Conservation (phyloP, 2,888 invertebrate species). For the Orthosia gracilis region DNA sequence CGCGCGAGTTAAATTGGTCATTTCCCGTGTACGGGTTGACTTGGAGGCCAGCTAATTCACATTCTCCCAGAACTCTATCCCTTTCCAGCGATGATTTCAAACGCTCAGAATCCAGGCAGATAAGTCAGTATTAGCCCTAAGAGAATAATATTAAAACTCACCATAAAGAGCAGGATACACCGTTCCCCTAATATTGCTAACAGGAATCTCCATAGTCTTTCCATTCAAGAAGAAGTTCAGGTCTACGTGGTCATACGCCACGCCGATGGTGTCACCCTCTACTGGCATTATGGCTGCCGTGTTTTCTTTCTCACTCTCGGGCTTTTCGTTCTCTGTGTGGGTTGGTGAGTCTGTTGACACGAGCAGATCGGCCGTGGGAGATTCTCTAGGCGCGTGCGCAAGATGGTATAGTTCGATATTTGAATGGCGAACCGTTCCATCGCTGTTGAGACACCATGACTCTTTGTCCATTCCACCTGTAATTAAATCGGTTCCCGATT, state of each 20-base stretch:
- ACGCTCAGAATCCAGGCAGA: background rate
- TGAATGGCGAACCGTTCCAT: constrained; percentile 96
- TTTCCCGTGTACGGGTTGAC: background rate
- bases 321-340: constrained; percentile 77
- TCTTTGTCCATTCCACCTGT: constrained; percentile 96
- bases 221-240: constrained; percentile 99
- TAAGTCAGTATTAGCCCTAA: background rate
- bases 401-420: constrained; percentile 95
- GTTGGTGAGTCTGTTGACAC: constrained; percentile 83
- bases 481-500: constrained; percentile 68
- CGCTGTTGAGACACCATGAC: constrained; percentile 98
- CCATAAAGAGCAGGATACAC: constrained; percentile 98
- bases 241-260: constrained; percentile 99
- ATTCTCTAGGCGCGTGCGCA: constrained; percentile 84
- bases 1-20: background rate
- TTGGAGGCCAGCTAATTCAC: background rate
- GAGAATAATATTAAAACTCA: constrained; percentile 82
- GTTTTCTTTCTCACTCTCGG: constrained; percentile 78
- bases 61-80: background rate
- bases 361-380: constrained; percentile 85
- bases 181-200: constrained; percentile 97
- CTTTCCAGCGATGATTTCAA: background rate
- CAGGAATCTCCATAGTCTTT: constrained; percentile 95
- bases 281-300: constrained; percentile 91
- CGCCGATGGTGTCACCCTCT: constrained; percentile 98